Evolutionary conservation across 2,113 vertebrate species (phyloP).

Genomic region (Bucco capensis): DNA sequence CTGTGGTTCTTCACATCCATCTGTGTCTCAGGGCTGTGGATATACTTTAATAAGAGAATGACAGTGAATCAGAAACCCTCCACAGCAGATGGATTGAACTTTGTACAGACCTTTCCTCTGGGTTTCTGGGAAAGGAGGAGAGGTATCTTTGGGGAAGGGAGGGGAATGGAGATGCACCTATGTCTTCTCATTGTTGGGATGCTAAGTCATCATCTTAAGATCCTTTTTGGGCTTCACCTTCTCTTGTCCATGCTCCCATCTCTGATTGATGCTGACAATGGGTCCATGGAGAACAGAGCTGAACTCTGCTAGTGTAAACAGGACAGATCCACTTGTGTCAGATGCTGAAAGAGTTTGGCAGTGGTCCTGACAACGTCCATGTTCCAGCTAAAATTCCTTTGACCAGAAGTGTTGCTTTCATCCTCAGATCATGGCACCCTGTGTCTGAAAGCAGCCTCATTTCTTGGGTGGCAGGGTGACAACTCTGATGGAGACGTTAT

Average conservation of each 20-base stretch:
- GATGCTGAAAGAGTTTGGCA: background rate
- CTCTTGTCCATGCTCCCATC: background rate
- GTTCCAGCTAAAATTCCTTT: background rate
- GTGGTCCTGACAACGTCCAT: background rate
- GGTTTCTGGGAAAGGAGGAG: background rate
- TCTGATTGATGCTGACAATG: rapidly evolving
- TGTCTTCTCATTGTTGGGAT: background rate
- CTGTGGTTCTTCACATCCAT: slow-evolving; percentile 1
- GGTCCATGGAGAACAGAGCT: background rate
- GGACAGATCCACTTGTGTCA: background rate
- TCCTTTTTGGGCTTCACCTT: background rate
- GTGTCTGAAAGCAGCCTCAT: background rate
- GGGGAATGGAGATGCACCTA: background rate
- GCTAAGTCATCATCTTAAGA: background rate
- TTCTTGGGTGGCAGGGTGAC: rapidly evolving
- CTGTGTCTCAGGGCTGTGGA: background rate
- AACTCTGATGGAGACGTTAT: rapidly evolving
- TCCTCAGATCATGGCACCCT: background rate
- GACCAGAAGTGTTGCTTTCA: background rate
- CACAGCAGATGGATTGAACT: background rate
- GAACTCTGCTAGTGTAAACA: background rate
- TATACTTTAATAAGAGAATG: background rate
- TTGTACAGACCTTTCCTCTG: background rate
- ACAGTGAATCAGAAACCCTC: background rate
- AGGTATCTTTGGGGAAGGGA: background rate